These are phyloP conservation scores for Diadophis punctatus DNA, from an alignment of 2,113 vertebrate genomes.

Conservation along the genomic window DNA sequence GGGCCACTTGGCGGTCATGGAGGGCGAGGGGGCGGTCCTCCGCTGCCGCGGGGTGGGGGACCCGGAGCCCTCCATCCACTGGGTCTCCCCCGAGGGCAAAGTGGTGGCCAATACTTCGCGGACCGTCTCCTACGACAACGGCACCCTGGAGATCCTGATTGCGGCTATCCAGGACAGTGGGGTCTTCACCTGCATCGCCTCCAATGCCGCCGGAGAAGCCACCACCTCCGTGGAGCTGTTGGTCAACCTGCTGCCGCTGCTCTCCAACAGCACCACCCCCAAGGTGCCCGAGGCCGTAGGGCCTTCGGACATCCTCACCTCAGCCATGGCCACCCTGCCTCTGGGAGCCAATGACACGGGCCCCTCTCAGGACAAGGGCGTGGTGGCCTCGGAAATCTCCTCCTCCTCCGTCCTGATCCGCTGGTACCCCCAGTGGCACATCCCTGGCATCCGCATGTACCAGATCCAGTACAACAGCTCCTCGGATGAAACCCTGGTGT, in stretches of 20 bases:
- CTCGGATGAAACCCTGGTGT: conserved; percentile 84
- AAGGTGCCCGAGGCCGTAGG: conserved; percentile 77
- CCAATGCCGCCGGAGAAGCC: conserved; percentile 87
- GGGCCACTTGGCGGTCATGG: conserved; percentile 75
- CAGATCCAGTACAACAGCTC: conserved; percentile 96
- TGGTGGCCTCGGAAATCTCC: conserved; percentile 79
- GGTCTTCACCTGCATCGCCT: conserved; percentile 88
- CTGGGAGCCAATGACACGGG: conserved; percentile 77
- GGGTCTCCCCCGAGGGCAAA: conserved; percentile 86
- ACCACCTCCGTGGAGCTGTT: conserved; percentile 83
- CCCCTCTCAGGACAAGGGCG: conserved; percentile 69
- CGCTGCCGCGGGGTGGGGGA: conserved; percentile 87
- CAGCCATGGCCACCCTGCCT: conserved; percentile 72
- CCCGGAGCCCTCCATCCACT: conserved; percentile 85
- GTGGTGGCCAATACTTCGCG: conserved; percentile 86
- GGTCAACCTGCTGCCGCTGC: conserved; percentile 83
- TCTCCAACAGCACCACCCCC: conserved; percentile 79
- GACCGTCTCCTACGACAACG: conserved; percentile 80
- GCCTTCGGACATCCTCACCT: conserved; percentile 89
- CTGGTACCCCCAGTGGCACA: conserved; percentile 86
- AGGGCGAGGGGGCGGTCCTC: conserved; percentile 83
- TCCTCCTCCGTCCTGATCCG: conserved; percentile 83
- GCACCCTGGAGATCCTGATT: conserved; percentile 88
- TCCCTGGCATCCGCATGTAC: conserved; percentile 89
- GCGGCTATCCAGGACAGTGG: conserved; percentile 88